Evolutionary conservation across 2,113 vertebrate species (phyloP).

Genomic region (Leptobrachium leishanense): DNA sequence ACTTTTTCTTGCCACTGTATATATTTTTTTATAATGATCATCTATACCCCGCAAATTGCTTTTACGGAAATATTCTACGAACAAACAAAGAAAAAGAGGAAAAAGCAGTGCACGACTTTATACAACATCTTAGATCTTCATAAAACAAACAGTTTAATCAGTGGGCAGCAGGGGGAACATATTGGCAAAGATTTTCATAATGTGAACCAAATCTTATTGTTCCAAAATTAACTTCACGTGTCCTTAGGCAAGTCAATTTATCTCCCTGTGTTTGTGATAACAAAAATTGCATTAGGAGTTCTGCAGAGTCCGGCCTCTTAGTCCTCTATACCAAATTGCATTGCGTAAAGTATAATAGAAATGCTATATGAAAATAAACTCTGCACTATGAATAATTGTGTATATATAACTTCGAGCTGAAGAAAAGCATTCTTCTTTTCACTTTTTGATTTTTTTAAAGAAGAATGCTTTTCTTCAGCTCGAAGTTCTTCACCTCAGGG

Average conservation of each 20-base stretch:
- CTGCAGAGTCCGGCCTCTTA: neutral
- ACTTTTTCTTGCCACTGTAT: too few relatives aligned
- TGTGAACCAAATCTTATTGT: conserved; percentile 38
- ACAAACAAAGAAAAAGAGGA: neutral
- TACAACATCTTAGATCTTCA: neutral
- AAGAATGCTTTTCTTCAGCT: too few relatives aligned
- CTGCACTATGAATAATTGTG: too few relatives aligned
- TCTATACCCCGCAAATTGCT: too few relatives aligned
- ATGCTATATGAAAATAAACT: neutral
- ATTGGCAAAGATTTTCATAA: conserved; percentile 21
- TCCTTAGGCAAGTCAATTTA: conserved; percentile 38
- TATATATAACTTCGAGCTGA: too few relatives aligned
- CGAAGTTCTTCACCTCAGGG: too few relatives aligned
- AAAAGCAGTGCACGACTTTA: conserved; percentile 1
- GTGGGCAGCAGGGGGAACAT: conserved; percentile 13
- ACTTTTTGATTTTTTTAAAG: too few relatives aligned
- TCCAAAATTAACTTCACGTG: conserved; percentile 23
- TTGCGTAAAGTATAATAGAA: neutral
- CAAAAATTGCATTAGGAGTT: conserved; percentile 33
- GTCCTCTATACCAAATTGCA: neutral
- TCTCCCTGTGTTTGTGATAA: conserved; percentile 38
- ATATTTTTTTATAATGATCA: too few relatives aligned
- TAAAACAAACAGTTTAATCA: conserved; percentile 19
- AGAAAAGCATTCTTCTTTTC: too few relatives aligned
- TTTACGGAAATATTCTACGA: too few relatives aligned